Base-by-base conservation (phyloP, 2,888 invertebrate genomes). In the Coelopa pilipes region DNA sequence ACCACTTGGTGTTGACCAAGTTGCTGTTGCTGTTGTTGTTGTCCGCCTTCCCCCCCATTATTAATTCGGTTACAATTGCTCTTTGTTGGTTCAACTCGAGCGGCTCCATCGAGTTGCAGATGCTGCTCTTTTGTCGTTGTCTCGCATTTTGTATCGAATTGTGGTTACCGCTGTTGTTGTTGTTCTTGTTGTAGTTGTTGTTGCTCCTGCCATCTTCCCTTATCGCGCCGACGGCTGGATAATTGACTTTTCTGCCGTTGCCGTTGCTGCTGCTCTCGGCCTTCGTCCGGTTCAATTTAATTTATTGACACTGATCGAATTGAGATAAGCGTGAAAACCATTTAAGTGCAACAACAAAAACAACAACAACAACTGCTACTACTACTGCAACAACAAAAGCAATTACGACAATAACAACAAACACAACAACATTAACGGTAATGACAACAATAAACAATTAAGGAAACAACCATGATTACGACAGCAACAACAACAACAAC, bases 21-120 rank as follows among this genome's bases (percentile, higher is more conserved):
- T 34, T 34, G 2, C 7, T 2, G 34, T 34, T 34, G 34, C 2
- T 34, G 2, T 34, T 7, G 34, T 34, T 34, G 34, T 34, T 34
- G 34, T n/a, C n/a, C n/a, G n/a, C n/a, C n/a, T n/a, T 59, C 19
- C 24, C 10, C 57, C 24, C 21, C 12, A 21, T 12, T 12, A 19
- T 21, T 59, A 59, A 13, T 59, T 24, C 4, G 24, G 21, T 21
- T 59, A 21, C 57, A 21, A 21, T 59, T 59, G 55, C 1, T n/a
- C 55, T 17, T 49, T 49, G 55, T 24, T 67, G 50, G 34, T 15
- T 53, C 3, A 68, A 68, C 34, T 68, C 34, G 34, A 68, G 47
- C 34, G 34, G 50, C 67, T n/a, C 34, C 67, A 45, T 34, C 45
- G 19, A 46, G 47, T 17, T 65, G 46, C 65, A 53, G 50, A 68